These are phyloP conservation scores for Ericerus pela DNA, from an alignment of 1,140 invertebrate species.

Conservation along the genomic window DNA sequence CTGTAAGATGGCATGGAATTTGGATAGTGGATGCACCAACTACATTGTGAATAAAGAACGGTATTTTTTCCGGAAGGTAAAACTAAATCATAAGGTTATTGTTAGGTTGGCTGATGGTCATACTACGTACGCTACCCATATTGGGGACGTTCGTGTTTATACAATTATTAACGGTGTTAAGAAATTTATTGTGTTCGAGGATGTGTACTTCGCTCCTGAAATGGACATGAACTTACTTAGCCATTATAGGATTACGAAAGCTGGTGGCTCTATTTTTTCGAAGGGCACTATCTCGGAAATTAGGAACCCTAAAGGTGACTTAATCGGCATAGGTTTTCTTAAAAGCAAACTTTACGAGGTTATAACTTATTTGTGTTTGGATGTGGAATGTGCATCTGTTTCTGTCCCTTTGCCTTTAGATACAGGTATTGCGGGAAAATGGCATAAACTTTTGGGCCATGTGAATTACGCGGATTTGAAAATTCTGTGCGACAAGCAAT, in stretches of 20 bases:
- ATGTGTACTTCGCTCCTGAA: constrained; percentile 17
- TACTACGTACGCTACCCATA: constrained; percentile 14
- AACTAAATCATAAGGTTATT: constrained; percentile 19
- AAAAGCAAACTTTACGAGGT: too few relatives aligned
- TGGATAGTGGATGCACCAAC: constrained; percentile 24
- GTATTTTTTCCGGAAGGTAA: constrained; percentile 16
- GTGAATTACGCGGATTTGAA: constrained; percentile 21
- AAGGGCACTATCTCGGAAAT: constrained; percentile 7
- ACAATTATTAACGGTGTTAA: constrained; percentile 17
- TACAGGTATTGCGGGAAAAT: constrained; percentile 6
- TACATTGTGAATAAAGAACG: constrained; percentile 19
- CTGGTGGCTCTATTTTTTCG: too few relatives aligned
- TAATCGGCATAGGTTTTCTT: too few relatives aligned
- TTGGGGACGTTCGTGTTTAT: constrained; percentile 17
- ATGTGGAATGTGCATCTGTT: neutral
- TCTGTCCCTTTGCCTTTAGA: too few relatives aligned
- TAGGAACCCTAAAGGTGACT: neutral
- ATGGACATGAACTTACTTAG: constrained; percentile 19
- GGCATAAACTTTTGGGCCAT: constrained; percentile 20
- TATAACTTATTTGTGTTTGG: neutral
- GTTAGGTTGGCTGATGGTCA: constrained; percentile 19
- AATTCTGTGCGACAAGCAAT: constrained; percentile 10
- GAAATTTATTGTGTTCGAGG: constrained; percentile 17
- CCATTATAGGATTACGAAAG: too few relatives aligned
- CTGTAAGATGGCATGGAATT: constrained; percentile 18